phyloP scores from a whole-genome alignment of 2,888 invertebrate species.

The Nesidiocoris tenuis region DNA sequence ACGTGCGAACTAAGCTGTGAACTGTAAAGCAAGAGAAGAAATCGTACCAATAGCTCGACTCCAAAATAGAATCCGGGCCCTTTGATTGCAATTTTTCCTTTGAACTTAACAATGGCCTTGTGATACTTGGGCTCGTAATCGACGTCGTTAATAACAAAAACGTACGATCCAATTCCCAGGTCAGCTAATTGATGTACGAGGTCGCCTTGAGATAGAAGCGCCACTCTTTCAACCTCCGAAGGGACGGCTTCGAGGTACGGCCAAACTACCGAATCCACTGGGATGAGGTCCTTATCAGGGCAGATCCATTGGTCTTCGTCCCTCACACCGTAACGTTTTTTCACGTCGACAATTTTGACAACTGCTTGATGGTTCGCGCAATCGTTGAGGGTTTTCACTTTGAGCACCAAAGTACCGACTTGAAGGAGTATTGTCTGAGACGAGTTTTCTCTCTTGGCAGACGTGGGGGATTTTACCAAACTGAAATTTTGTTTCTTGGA shows the following conservation, averaged over 20 bases:
- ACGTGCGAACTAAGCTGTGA: too few relatives aligned
- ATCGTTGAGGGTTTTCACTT: slow-evolving; percentile 44
- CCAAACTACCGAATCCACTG: slow-evolving; percentile 49
- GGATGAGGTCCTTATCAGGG: slow-evolving; percentile 45
- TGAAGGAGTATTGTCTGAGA: not conserved
- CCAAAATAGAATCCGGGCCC: slow-evolving; percentile 51
- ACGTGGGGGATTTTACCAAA: slow-evolving; percentile 14
- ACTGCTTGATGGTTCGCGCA: slow-evolving; percentile 28
- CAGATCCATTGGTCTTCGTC: slow-evolving; percentile 50
- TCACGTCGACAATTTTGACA: slow-evolving; percentile 49
- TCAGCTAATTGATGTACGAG: slow-evolving; percentile 49
- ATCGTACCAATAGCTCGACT: slow-evolving; percentile 52
- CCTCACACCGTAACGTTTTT: slow-evolving; percentile 44
- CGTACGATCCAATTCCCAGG: slow-evolving; percentile 49
- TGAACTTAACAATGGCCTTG: slow-evolving; percentile 50
- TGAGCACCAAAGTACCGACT: slow-evolving; percentile 49
- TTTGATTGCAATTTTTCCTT: slow-evolving; percentile 50
- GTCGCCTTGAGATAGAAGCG: slow-evolving; percentile 45
- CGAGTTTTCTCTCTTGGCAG: not conserved
- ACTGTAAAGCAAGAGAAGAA: too few relatives aligned
- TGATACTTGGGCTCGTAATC: slow-evolving; percentile 36
- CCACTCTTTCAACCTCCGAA: slow-evolving; percentile 48
- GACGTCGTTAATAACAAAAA: slow-evolving; percentile 47
- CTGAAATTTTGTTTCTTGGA: slow-evolving; percentile 29
- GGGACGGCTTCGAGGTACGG: slow-evolving; percentile 49